Conservation (phyloP, 2,113 vertebrate genomes). For the Pseudorasbora parva region DNA sequence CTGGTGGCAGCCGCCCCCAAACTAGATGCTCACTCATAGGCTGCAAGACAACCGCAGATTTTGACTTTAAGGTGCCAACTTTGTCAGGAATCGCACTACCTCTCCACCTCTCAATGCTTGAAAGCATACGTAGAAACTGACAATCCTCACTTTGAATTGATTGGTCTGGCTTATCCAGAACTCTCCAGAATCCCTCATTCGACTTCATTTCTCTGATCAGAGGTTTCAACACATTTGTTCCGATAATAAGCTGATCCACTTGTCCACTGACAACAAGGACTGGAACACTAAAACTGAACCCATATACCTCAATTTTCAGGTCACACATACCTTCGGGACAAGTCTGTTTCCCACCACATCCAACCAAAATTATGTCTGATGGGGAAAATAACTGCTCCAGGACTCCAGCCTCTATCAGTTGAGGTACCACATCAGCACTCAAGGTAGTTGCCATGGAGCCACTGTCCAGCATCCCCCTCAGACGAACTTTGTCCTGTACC, state of each 20-base stretch:
- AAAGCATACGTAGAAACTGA: background rate
- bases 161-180: background rate
- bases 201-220: slow-evolving; percentile 1
- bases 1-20: slow-evolving; percentile 29
- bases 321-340: background rate
- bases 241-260: slow-evolving; percentile 7
- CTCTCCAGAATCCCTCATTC: background rate
- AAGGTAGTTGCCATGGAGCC: too few relatives aligned
- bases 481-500: too few relatives aligned
- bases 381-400: slow-evolving; percentile 6
- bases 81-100: background rate
- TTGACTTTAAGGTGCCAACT: background rate
- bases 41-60: slow-evolving; percentile 14
- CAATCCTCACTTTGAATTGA: background rate
- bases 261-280: too few relatives aligned
- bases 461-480: too few relatives aligned
- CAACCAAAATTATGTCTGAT: slow-evolving; percentile 12
- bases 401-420: too few relatives aligned
- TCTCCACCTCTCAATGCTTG: too few relatives aligned
- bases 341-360: slow-evolving; percentile 11
- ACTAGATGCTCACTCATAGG: slow-evolving; percentile 48
- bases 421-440: too few relatives aligned
- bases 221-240: slow-evolving; percentile 38
- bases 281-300: too few relatives aligned
- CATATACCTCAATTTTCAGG: background rate